Evolutionary conservation across 2,888 invertebrate genomes (phyloP), one percentile per base, ranked within the genome.

Genomic region (Campopleginae sp.): DNA sequence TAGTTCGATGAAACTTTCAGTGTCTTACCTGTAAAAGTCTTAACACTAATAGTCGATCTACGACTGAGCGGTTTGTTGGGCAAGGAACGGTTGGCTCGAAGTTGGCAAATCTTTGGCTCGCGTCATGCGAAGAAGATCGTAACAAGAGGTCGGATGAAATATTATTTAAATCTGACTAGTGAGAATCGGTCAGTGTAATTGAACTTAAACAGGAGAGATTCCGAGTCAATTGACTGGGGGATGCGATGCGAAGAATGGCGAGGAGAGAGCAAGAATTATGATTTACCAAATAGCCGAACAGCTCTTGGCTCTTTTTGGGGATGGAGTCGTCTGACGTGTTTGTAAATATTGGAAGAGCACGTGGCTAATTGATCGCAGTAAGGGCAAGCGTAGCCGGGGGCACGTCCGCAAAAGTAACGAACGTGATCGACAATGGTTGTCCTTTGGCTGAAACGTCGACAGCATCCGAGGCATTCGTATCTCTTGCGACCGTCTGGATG

Each of bases 391-490:
- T 89, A 88, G 58, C 89, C 86, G 17, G 89, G 89, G 19, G 88
- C 87, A 58, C 88, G 87, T 7, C 91, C 90, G 82, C 92, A 91
- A 75, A 90, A 91, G 76, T 89, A 90, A 72, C 89, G 91, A 61
- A 90, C 84, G 80, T 92, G 92, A 14, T 89, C 86, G 51, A 80
- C 71, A 7, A 71, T 65, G 6, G 71, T 80, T 0, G 71, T 72
- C n/a, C 51, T 63, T 42, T 66, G 74, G 46, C 66, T 74, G 51
- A 80, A 80, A 44, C 82, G 77, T 54, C 66, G 72, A 77, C 38
- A 44, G 46, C 82, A 72, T 14, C 46, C 54, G 54, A 66, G 33
- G 46, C 72, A 78, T 38, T 78, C 72, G 65, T 71, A 82, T 58
- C 66, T 51, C 71, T 76, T 82, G 7, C 46, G 48, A 19, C 70